These are phyloP conservation scores for Salpingus planirostris DNA, from an alignment of 2,888 invertebrate species.

Conservation along the genomic window DNA sequence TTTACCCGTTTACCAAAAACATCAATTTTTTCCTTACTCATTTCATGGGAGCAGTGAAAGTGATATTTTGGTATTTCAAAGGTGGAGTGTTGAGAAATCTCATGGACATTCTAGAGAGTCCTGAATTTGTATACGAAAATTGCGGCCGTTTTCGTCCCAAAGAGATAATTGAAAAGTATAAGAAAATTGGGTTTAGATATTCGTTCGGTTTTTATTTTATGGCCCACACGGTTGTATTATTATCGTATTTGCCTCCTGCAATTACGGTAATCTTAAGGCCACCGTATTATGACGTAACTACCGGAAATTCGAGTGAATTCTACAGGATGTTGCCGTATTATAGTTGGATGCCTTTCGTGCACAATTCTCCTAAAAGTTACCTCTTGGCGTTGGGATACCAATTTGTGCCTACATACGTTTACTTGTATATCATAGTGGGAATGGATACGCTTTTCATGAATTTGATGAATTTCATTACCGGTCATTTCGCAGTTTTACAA, in stretches of 20 bases:
- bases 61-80: slow-evolving; percentile 28
- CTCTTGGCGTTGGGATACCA: slow-evolving; percentile 32
- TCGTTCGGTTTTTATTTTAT: slow-evolving; percentile 26
- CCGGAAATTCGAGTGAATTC: slow-evolving; percentile 5
- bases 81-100: slow-evolving; percentile 20
- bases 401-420: slow-evolving; percentile 31
- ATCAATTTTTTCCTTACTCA: slow-evolving; percentile 32
- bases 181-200: slow-evolving; percentile 26
- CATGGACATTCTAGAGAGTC: slow-evolving; percentile 24
- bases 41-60: slow-evolving; percentile 32
- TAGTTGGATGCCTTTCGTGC: slow-evolving; percentile 35
- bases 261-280: too few species aligned
- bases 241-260: slow-evolving; percentile 29
- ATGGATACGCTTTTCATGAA: slow-evolving; percentile 35
- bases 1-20: slow-evolving; percentile 31
- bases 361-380: slow-evolving; percentile 26
- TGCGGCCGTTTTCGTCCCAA: slow-evolving; percentile 22
- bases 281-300: too few species aligned
- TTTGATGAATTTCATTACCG: slow-evolving; percentile 32
- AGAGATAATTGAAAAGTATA: slow-evolving; percentile 20
- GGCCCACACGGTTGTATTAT: slow-evolving; percentile 28
- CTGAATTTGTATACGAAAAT: slow-evolving; percentile 24
- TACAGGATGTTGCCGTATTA: slow-evolving; percentile 26
- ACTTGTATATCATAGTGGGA: slow-evolving; percentile 31
- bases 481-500: slow-evolving; percentile 31